Evolutionary conservation across 2,888 invertebrate genomes (phyloP).

Genomic region (Callyntrura sp.): DNA sequence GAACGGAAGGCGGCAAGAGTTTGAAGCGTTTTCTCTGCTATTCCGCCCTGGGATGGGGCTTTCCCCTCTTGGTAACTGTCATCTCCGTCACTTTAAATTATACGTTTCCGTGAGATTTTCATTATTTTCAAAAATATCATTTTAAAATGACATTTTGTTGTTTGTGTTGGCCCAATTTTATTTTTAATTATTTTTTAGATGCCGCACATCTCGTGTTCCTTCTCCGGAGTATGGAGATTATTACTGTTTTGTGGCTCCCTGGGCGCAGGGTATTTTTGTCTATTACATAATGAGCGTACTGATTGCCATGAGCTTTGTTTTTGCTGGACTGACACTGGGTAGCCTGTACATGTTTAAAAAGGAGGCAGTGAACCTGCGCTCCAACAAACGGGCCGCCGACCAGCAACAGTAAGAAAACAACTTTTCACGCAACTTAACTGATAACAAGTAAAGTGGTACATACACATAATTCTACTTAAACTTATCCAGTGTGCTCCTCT

Average conservation of each 20-base stretch:
- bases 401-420: slow-evolving; percentile 56
- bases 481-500: slow-evolving; percentile 54
- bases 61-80: slow-evolving; percentile 52
- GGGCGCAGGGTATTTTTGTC: slow-evolving; percentile 69
- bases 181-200: slow-evolving; percentile 34
- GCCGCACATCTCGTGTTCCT: slow-evolving; percentile 28
- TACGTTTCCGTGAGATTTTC: slow-evolving; percentile 47
- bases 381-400: slow-evolving; percentile 52
- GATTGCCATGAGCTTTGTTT: slow-evolving; percentile 4
- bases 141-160: background rate
- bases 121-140: background rate
- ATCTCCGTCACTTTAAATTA: slow-evolving; percentile 52
- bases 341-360: slow-evolving; percentile 58
- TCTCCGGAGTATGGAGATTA: slow-evolving; percentile 65
- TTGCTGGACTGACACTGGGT: slow-evolving; percentile 46
- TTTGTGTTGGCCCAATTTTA: background rate
- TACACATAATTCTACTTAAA: no score
- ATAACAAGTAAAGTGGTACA: background rate
- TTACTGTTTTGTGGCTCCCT: slow-evolving; percentile 67
- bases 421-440: background rate
- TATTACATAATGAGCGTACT: slow-evolving; percentile 68
- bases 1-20: slow-evolving; percentile 15
- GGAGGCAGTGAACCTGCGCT: slow-evolving; percentile 54
- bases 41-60: slow-evolving; percentile 55
- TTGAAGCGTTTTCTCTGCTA: slow-evolving; percentile 49